phyloP scores from a whole-genome alignment of 2,888 invertebrate genomes.

The Stratiomys singularior region DNA sequence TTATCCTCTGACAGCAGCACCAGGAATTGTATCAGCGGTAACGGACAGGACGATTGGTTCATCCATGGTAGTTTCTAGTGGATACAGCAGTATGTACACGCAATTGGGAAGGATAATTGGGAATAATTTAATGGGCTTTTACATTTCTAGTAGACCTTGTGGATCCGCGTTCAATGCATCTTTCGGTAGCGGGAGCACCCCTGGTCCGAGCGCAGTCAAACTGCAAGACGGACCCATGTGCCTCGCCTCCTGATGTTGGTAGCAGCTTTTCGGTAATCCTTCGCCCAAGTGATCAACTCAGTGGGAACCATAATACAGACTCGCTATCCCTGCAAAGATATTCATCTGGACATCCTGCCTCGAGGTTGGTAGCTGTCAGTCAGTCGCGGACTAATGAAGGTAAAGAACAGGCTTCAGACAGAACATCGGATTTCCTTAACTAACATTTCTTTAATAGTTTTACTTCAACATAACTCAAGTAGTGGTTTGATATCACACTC shows the following conservation, averaged over 20 bases:
- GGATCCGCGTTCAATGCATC: conserved; percentile 63
- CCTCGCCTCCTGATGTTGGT: conserved; percentile 59
- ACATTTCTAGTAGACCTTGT: conserved; percentile 62
- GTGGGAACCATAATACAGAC: conserved; percentile 54
- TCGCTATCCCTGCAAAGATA: conserved; percentile 60
- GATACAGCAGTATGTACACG: conserved; percentile 82
- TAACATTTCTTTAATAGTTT: conserved; percentile 51
- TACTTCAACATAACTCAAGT: conserved; percentile 67
- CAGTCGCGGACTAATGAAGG: conserved; percentile 62
- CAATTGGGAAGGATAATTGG: no score
- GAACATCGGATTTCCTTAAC: no score
- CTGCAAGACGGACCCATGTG: conserved; percentile 61
- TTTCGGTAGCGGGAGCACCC: conserved; percentile 59
- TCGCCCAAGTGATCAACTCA: conserved; percentile 58
- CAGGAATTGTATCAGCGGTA: conserved; percentile 58
- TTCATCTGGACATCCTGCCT: conserved; percentile 58
- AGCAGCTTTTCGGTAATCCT: conserved; percentile 62
- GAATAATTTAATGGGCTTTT: conserved; percentile 22
- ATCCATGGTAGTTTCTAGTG: conserved; percentile 79
- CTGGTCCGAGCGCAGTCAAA: conserved; percentile 57
- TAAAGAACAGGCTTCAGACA: conserved; percentile 46
- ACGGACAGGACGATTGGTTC: conserved; percentile 56
- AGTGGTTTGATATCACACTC: conserved; percentile 66
- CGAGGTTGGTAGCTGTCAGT: conserved; percentile 57
- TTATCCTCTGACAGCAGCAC: conserved; percentile 76